Conservation (phyloP, 2,113 vertebrate genomes). For the Cheilinus undulatus region DNA sequence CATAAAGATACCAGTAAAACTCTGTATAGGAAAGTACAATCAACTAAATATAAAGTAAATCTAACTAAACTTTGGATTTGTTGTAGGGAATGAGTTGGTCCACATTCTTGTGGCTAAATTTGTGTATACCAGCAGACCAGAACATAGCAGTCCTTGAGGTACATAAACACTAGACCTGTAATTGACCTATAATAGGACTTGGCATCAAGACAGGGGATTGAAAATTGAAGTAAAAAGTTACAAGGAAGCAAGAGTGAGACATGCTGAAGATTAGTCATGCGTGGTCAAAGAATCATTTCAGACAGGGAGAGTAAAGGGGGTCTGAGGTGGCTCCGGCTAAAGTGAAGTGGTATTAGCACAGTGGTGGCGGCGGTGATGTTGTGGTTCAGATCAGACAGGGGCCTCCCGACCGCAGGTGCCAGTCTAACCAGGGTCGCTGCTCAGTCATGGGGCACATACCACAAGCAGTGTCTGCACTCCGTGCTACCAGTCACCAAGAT, state of each 20-base stretch:
- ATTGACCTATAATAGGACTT: conserved; percentile 59
- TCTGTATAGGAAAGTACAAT: conserved; percentile 2
- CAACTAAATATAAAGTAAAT: conserved; percentile 15
- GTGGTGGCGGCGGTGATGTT: conserved; percentile 60
- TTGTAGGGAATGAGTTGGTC: conserved; percentile 13
- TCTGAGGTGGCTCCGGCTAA: conserved; percentile 62
- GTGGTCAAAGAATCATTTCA: conserved; percentile 18
- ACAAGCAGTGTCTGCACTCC: conserved; percentile 9
- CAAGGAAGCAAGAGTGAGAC: conserved; percentile 20
- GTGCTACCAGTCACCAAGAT: conserved; percentile 39
- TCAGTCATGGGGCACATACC: conserved; percentile 56
- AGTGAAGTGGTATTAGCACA: conserved; percentile 20
- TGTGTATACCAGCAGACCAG: conserved; percentile 18
- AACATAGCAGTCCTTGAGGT: conserved; percentile 3
- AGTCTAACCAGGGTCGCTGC: conserved; percentile 50
- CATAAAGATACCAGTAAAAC: too few relatives aligned
- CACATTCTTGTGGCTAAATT: conserved; percentile 19
- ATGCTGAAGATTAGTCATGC: conserved; percentile 25
- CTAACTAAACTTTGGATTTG: conserved; percentile 5
- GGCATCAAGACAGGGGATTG: conserved; percentile 51
- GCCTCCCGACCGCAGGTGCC: conserved; percentile 72
- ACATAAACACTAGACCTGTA: conserved; percentile 44
- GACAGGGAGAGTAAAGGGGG: conserved; percentile 46
- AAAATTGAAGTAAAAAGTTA: conserved; percentile 24
- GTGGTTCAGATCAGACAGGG: conserved; percentile 63